A percentile compares a stretch with the other conserved stretches of the same genome.
Conservation (phyloP, 1,140 invertebrate species). For the Drosophila oshimai region DNA sequence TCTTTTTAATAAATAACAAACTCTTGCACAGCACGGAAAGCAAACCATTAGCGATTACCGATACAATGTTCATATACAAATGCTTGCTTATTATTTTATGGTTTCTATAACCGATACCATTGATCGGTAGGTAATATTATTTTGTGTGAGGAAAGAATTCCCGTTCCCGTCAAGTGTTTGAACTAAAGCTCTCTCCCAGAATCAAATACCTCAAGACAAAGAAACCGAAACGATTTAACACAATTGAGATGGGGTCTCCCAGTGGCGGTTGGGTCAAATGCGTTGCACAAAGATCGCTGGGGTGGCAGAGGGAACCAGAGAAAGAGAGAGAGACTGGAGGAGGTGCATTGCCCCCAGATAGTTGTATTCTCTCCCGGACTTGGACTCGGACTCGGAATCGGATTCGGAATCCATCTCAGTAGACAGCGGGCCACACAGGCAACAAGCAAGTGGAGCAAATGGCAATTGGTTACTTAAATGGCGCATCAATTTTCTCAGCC, state of each 20-base stretch:
- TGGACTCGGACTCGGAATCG: not conserved
- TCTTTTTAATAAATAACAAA: no score
- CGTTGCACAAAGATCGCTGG: conserved; percentile 37
- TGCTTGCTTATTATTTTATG: no score
- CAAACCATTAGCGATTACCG: no score
- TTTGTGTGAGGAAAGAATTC: no score
- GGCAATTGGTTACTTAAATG: conserved; percentile 72
- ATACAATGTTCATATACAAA: no score
- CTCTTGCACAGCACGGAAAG: no score
- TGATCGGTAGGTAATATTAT: no score
- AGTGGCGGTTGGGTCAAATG: conserved; percentile 56
- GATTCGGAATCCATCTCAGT: not conserved
- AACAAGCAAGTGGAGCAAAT: conserved; percentile 65
- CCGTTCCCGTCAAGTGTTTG: no score
- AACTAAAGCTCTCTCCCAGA: not conserved
- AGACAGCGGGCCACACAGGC: conserved; percentile 13
- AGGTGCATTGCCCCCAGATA: conserved; percentile 38
- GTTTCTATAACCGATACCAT: no score
- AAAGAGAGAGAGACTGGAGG: not conserved
- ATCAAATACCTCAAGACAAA: not conserved
- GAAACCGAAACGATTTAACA: conserved; percentile 20
- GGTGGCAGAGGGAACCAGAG: not conserved
- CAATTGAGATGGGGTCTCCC: conserved; percentile 18
- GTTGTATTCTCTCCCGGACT: not conserved
- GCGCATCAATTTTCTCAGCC: conserved; percentile 61